Base-by-base conservation (phyloP, 2,797 vertebrate species). In the Hoplostethus mediterraneus region DNA sequence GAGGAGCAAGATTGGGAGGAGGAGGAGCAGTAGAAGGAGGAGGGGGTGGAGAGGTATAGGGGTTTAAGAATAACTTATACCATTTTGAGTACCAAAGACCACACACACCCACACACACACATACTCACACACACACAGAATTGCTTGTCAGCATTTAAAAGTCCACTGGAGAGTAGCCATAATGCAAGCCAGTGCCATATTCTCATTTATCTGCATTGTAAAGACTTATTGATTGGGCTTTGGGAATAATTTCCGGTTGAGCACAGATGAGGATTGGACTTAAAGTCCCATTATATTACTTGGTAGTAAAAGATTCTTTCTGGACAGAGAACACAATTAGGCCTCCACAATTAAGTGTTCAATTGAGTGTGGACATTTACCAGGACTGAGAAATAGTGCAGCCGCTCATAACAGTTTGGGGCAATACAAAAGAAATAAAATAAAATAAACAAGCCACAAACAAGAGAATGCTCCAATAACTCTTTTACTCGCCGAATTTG, bases 351-450 rank as follows among this genome's bases (percentile, higher is more conserved):
- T 90, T 89, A 87, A 82, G 74, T 58, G 75, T 72, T 83, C 73
- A 88, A 91, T 80, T 84, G 79, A 82, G 63, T 82, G 84, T 83
- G 73, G 67, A 75, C 63, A 57, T 83, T 92, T 81, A 83, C 56
- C 48, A 73, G 31, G 2, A 75, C 2, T 73, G 74, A 82, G 71
- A 81, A 83, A 85, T 31, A 54, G 52, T 17, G 59, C 38, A 44
- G 61, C 25, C 62, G 62, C 55, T 86, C 28, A 48, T 59, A 77
- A 75, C 51, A 66, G 63, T 67, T 70, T 33, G 33, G 17, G 42
- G 45, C 55, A 59, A 60, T 68, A 77, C 48, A 67, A 66, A 73
- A 67, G 25, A 70, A 81, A 83, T 70, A 61, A 79, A 84, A 36
- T 25, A 47, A 71, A 44, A 78, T 63, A 74, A 84, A 84, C 69